Base-by-base conservation (phyloP, 2,888 invertebrate species). In the Drosophila maculinotata region DNA sequence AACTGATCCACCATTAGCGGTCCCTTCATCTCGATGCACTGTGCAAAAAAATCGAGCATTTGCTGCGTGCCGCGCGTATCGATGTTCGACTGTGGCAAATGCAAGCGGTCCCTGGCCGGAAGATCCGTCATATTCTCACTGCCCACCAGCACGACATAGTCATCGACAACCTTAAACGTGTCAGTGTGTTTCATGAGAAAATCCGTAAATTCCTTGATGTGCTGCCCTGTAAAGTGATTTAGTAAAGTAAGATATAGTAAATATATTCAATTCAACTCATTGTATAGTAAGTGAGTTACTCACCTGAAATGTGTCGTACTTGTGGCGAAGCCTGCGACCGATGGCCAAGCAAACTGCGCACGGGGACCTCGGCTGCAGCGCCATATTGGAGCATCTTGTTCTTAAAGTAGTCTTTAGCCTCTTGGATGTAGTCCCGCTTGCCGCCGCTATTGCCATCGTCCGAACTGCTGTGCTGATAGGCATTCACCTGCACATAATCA, bases 361-460 rank as follows among this genome's bases (percentile, higher is more conserved):
- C 97, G 3, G 98, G 99, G 75, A 99, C 97, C 93, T 99, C 99
- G 1, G 98, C 97, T 54, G 96, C 97, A 73, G 97, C 95, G 62
- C 99, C 98, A 92, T 99, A 98, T 92, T 99, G 97, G 73, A 97
- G 93, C 92, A 99, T 94, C 93, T 99, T 98, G 90, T 96, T 95
- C 56, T 97, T 96, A 92, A 99, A 99, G 93, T 99, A 99, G 90
- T 98, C 97, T 87, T 99, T 98, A 58, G 99, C 99, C 92, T 99
- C 99, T 89, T 96, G 95, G 84, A 97, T 98, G 92, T 98, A 98
- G 91, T 98, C 97, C 83, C 96, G 94, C 89, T 95, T 95, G 76
- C 95, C 95, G 69, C 92, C 92, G 57, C 76, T 88, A 48, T 90
- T 84, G 47, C 89, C 90, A 78, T 92, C 92, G 86, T 94, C 94